Conservation (phyloP, 2,888 invertebrate genomes). For the Agriotes lineatus region DNA sequence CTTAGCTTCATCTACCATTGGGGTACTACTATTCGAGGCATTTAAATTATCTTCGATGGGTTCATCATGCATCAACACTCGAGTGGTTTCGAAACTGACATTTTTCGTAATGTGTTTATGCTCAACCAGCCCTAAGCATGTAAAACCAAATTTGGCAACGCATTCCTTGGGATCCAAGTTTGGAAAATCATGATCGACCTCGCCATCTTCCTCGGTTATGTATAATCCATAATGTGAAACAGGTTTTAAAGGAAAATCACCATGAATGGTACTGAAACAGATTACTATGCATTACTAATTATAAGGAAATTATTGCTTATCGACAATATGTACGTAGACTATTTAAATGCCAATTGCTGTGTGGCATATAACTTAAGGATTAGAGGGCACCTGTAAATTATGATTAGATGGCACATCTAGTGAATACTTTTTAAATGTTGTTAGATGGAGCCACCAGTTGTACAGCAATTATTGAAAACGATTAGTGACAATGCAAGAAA, state of each 20-base stretch:
- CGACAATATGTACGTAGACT: too few relatives aligned
- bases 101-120: conserved; percentile 69
- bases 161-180: conserved; percentile 89
- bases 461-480: too few relatives aligned
- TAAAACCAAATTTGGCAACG: conserved; percentile 93
- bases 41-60: conserved; percentile 30
- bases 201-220: conserved; percentile 97
- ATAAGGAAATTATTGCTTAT: too few relatives aligned
- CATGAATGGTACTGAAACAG: conserved; percentile 71
- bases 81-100: conserved; percentile 59
- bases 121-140: conserved; percentile 89
- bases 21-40: conserved; percentile 7
- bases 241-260: conserved; percentile 73
- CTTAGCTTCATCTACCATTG: conserved; percentile 58
- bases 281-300: not conserved
- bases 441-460: too few relatives aligned
- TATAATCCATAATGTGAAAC: conserved; percentile 86
- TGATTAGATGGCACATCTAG: too few relatives aligned
- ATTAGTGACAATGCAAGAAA: too few relatives aligned
- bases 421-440: too few relatives aligned
- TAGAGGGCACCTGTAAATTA: too few relatives aligned
- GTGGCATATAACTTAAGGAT: too few relatives aligned
- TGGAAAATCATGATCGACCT: conserved; percentile 94
- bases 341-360: too few relatives aligned
- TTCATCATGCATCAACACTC: conserved; percentile 42